These are phyloP conservation scores for Pheucticus melanocephalus DNA, from an alignment of 2,113 vertebrate genomes.

Conservation along the genomic window DNA sequence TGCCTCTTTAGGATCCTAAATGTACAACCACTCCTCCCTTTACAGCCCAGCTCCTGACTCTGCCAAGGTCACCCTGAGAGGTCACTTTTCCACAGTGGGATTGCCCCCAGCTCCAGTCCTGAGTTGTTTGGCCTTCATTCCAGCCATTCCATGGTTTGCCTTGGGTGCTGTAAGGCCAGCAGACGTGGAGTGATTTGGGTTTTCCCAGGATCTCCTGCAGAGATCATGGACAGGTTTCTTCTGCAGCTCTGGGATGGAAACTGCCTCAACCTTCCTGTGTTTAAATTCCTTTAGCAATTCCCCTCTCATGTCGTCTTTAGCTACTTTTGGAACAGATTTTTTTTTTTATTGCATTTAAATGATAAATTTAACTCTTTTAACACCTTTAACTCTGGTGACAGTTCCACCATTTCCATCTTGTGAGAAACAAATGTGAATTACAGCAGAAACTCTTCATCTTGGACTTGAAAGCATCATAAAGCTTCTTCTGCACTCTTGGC, in stretches of 20 bases:
- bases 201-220: background rate
- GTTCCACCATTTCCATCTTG: background rate
- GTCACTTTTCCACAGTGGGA: background rate
- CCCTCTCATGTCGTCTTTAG: background rate
- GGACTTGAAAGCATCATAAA: background rate
- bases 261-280: rapidly evolving
- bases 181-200: rapidly evolving
- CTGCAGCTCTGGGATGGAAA: background rate
- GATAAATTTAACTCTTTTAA: background rate
- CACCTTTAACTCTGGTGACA: background rate
- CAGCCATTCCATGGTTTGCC: background rate
- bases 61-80: rapidly evolving
- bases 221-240: rapidly evolving
- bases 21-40: background rate
- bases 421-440: rapidly evolving
- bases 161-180: background rate
- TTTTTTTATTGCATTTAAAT: background rate
- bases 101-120: background rate
- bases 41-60: background rate
- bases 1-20: background rate
- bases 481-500: background rate
- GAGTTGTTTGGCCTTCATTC: background rate
- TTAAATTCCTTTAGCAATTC: background rate
- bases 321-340: background rate
- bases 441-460: background rate